Evolutionary conservation across 2,113 vertebrate genomes (phyloP), one percentile per base, ranked within the genome.

Genomic region (Emydocephalus ijimae): DNA sequence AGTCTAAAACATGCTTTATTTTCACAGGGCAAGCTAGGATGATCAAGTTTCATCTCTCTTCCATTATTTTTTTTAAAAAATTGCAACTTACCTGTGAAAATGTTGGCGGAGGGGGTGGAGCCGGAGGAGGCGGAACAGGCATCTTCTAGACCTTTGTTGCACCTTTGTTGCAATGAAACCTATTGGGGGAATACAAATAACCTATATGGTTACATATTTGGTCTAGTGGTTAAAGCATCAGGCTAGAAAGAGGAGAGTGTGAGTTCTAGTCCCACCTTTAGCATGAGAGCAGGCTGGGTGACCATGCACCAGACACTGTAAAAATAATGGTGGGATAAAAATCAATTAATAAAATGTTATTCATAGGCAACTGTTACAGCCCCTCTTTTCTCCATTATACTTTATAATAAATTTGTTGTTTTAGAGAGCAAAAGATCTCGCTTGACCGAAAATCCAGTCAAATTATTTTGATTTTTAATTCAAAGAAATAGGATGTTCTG

Each of bases 71-170:
- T 81, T 43, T 45, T 18, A 1, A 15, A 59, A 87, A 93, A 39
- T 12, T 90, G 43, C 64, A 92, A 97, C 98, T 98, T 97, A 99
- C 99, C 96, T 96, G 4, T 88, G 97, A 69, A 61, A 99, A 94
- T 0, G 98, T 99, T 59, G 99, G 98, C 1, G 99, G 98, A 0
- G 99, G 99, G 0, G 98, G 98, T 0, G 99, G 98, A 8, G 98
- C 97, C 0, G 98, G 99, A 18, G 97, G 98, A 2, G 99, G 99
- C 50, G 99, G 99, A 85, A 98, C 98, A 0, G 99, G 99, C 99
- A 99, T 99, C 96, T 97, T 98, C 96, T 93, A 95, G 69, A 90
- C 94, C 39, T 39, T 39, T 39, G 39, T 39, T 39, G 39, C 92
- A 95, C 96, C 91, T 94, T 93, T 95, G 91, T 95, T 92, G 88